A percentile compares a stretch with the other conserved stretches of the same genome.
Conservation (phyloP, 2,113 vertebrate genomes). For the Megaleporinus macrocephalus region DNA sequence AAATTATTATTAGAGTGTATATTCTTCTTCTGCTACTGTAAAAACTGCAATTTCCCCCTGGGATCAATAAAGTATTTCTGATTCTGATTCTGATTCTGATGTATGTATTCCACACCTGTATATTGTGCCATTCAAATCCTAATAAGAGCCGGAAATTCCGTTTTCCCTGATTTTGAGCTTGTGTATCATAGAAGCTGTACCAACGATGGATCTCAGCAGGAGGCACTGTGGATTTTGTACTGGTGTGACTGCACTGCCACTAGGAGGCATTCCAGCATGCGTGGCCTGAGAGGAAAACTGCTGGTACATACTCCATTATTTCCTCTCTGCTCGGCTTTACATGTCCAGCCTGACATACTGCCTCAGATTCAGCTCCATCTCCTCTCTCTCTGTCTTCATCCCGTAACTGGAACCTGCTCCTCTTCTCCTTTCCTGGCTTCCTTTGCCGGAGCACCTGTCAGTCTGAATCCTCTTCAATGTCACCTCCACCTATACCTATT, state of each 20-base stretch:
- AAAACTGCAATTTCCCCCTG: too few species aligned
- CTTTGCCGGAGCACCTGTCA: not conserved
- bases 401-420: not conserved
- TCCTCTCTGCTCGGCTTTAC: not conserved
- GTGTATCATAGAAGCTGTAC: not conserved
- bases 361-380: conserved; percentile 1
- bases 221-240: not conserved
- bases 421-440: not conserved
- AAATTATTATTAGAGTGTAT: too few species aligned
- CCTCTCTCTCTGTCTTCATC: not conserved
- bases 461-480: not conserved
- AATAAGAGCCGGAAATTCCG: too few species aligned
- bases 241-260: not conserved
- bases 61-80: too few species aligned
- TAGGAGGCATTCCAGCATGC: not conserved
- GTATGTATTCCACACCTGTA: too few species aligned
- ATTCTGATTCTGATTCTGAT: too few species aligned
- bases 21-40: too few species aligned
- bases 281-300: not conserved
- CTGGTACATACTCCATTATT: not conserved
- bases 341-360: not conserved
- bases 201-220: not conserved
- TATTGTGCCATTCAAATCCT: too few species aligned
- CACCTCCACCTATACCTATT: not conserved
- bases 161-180: too few species aligned